Evolutionary conservation across 2,888 invertebrate species (phyloP).

Genomic region (Harpagoxenus sublaevis): DNA sequence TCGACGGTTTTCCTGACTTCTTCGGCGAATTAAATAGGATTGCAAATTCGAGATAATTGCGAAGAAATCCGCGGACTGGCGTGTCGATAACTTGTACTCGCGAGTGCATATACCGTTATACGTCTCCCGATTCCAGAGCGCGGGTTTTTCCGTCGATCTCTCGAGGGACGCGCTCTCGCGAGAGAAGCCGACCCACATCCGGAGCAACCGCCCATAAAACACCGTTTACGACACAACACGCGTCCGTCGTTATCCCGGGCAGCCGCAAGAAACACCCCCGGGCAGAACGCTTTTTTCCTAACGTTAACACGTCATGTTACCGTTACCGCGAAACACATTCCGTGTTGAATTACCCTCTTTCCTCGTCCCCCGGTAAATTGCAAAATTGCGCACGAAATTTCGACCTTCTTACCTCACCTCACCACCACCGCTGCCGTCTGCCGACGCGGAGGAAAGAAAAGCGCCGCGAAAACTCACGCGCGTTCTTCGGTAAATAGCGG

Average conservation of each 20-base stretch:
- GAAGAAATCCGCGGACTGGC: background rate
- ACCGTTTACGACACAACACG: constrained; percentile 61
- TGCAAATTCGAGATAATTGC: background rate
- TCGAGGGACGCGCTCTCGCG: constrained; percentile 24
- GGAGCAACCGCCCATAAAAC: constrained; percentile 51
- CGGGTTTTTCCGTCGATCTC: constrained; percentile 35
- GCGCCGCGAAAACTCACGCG: background rate
- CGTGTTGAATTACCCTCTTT: constrained; percentile 22
- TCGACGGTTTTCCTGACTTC: background rate
- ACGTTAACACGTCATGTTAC: constrained; percentile 21
- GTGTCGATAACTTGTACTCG: background rate
- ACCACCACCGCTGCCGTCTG: background rate
- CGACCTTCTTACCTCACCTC: background rate
- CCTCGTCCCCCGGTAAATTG: background rate
- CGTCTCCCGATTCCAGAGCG: constrained; percentile 1
- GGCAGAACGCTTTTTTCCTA: background rate
- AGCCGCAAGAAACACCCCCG: constrained; percentile 15
- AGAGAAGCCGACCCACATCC: constrained; percentile 22
- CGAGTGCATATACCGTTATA: constrained; percentile 12
- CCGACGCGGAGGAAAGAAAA: background rate
- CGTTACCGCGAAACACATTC: constrained; percentile 11
- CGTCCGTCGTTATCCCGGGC: constrained; percentile 35
- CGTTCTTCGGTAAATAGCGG: background rate
- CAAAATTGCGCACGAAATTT: constrained; percentile 31
- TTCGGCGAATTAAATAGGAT: background rate